Evolutionary conservation across 1,140 invertebrate genomes (phyloP).

Genomic region (Akabosia matsudoensis): DNA sequence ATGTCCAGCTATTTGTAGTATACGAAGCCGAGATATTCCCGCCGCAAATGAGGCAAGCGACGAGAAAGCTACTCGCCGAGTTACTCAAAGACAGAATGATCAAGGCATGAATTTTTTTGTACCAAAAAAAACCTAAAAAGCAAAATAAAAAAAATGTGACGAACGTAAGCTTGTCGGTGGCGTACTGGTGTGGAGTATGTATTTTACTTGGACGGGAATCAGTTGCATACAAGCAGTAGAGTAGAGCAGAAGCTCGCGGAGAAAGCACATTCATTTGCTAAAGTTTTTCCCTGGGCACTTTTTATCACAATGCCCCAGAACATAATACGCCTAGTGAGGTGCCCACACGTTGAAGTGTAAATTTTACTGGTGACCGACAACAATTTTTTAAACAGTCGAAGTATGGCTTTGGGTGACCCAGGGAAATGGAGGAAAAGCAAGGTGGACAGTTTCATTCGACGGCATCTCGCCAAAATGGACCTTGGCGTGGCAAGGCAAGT

Average conservation of each 20-base stretch:
- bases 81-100: conserved; percentile 33
- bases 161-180: no score
- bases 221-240: no score
- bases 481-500: not conserved
- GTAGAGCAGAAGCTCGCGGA: no score
- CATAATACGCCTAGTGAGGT: no score
- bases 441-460: conserved; percentile 14
- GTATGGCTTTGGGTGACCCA: not conserved
- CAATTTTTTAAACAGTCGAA: not conserved
- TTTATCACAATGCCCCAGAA: no score
- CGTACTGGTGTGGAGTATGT: no score
- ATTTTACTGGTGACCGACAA: not conserved
- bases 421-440: conserved; percentile 7
- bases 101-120: conserved; percentile 7
- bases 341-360: no score
- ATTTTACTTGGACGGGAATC: no score
- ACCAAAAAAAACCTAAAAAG: no score
- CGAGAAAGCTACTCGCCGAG: conserved; percentile 23
- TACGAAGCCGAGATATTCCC: conserved; percentile 51
- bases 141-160: no score
- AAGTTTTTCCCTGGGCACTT: no score
- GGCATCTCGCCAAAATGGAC: not conserved
- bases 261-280: no score
- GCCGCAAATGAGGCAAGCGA: conserved; percentile 51
- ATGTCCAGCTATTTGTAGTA: conserved; percentile 51